Conservation (phyloP, 2,113 vertebrate species). For the Thermophis baileyi region DNA sequence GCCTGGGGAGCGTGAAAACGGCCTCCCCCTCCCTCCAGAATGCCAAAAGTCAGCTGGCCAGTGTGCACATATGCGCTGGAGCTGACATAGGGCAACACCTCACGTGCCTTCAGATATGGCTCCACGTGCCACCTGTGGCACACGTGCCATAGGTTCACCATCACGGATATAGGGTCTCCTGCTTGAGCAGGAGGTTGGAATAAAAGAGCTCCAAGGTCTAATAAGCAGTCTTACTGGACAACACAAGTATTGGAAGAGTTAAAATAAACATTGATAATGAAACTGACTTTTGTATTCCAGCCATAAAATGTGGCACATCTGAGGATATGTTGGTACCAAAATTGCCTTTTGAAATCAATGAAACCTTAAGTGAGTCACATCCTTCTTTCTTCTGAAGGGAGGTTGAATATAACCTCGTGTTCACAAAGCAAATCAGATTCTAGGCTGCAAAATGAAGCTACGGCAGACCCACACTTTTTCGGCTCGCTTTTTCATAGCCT, state of each 20-base stretch:
- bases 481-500: not conserved
- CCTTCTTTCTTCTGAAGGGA: slow-evolving; percentile 1
- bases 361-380: slow-evolving; percentile 7
- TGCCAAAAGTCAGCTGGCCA: too few species aligned
- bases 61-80: too few species aligned
- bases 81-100: too few species aligned
- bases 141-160: too few species aligned
- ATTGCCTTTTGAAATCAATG: slow-evolving; percentile 13
- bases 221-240: not conserved
- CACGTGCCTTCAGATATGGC: too few species aligned
- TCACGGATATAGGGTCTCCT: too few species aligned
- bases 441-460: slow-evolving; percentile 5
- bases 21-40: too few species aligned
- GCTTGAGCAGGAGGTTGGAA: not conserved
- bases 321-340: not conserved
- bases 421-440: slow-evolving; percentile 27
- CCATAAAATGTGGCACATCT: not conserved
- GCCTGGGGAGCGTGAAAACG: too few species aligned
- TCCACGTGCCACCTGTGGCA: too few species aligned
- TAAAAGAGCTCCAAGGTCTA: not conserved
- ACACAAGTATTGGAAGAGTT: not conserved
- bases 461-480: not conserved
- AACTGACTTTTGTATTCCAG: slow-evolving; percentile 20
- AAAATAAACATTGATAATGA: not conserved
- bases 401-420: not conserved